Base-by-base conservation (phyloP, 2,888 invertebrate genomes). In the Dicycla oo region DNA sequence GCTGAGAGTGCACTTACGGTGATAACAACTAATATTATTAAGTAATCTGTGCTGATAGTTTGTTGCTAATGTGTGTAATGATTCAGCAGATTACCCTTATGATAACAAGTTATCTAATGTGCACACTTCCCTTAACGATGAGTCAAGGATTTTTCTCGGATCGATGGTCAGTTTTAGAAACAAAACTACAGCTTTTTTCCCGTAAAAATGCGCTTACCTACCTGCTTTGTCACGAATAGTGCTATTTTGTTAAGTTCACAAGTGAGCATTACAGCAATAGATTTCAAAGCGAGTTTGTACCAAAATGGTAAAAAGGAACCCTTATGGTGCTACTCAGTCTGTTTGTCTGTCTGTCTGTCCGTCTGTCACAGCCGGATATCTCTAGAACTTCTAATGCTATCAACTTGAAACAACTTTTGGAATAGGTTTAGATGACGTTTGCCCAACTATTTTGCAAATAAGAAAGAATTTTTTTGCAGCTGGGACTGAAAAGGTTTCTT, bases 21-120 rank as follows among this genome's bases (percentile, higher is more conserved):
- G 58, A 68, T 43, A 75, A 58, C 4, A 15, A 45, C n/a, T 51
- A 45, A 45, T 57, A 65, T 30, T 58, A 58, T 73, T 51, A 45
- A 23, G 66, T 75, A 74, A 67, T 57, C 64, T 57, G 18, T 38
- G 18, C 34, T 49, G 49, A 74, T 67, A 60, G 58, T 47, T 60
- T 68, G 53, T 60, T 13, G 69, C 54, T 76, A 60, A 74, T 76
- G 69, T 45, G 47, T 49, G 20, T 40, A 43, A 62, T 58, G 75
- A 69, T 69, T 77, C 57, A 77, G 45, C 45, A 69, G 38, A 57
- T 62, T 53, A 45, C 15, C 40, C 51, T 47, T 47, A 43, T n/a
- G 57, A 62, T 70, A 77, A 34, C 23, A 60, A n/a, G n/a, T 61
- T 62, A 77, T 70, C 62, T 40, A 70, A 77, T 26, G 61, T 77